Evolutionary conservation across 2,113 vertebrate species (phyloP).

Genomic region (Sebastes fasciatus): DNA sequence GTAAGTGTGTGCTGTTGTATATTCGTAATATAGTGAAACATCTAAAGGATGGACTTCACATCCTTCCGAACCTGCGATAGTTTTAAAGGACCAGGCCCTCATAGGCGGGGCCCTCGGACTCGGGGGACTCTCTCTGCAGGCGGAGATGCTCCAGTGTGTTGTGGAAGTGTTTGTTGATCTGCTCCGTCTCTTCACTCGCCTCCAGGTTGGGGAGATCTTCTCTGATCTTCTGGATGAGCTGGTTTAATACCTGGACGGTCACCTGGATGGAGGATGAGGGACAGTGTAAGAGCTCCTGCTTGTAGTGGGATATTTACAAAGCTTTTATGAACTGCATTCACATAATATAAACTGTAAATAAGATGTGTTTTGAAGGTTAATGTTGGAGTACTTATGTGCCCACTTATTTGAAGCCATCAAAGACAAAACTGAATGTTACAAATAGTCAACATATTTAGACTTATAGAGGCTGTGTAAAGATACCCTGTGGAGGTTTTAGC

Average conservation of each 20-base stretch:
- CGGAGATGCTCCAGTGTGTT: conserved; percentile 99
- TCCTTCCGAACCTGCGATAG: conserved; percentile 48
- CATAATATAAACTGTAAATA: not conserved
- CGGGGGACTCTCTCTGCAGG: conserved; percentile 93
- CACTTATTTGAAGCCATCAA: not conserved
- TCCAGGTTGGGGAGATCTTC: conserved; percentile 98
- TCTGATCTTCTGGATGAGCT: conserved; percentile 98
- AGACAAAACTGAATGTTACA: not conserved
- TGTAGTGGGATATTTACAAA: not conserved
- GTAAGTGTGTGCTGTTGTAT: conserved; percentile 53
- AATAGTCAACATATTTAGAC: not conserved
- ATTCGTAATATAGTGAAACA: conserved; percentile 56
- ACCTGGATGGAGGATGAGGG: conserved; percentile 83
- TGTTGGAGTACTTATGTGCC: not conserved
- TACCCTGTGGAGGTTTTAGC: not conserved
- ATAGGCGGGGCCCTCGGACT: conserved; percentile 94
- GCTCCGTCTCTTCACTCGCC: conserved; percentile 97
- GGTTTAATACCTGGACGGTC: conserved; percentile 97
- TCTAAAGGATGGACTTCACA: conserved; percentile 11
- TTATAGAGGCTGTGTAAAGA: not conserved
- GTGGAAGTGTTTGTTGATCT: conserved; percentile 99
- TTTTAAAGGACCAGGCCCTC: conserved; percentile 91
- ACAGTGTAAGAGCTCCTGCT: not conserved
- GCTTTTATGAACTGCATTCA: conserved; percentile 29
- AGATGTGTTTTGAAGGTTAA: not conserved